These are phyloP conservation scores for Drosophila pectinifera DNA, from an alignment of 1,140 invertebrate species.

Conservation along the genomic window DNA sequence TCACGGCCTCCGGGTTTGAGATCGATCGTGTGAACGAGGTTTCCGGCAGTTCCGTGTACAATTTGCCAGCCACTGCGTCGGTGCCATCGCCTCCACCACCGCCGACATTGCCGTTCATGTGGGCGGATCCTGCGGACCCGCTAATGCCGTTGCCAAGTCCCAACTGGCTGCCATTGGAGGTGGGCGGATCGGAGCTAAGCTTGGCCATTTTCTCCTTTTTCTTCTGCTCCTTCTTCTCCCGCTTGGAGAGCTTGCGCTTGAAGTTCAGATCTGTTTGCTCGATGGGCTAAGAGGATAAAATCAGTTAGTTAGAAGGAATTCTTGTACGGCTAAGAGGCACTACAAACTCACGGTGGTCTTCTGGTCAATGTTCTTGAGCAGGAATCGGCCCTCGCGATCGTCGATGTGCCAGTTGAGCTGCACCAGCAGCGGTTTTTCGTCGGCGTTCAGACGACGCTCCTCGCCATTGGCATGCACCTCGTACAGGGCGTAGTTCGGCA, in stretches of 20 bases:
- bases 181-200: slow-evolving; percentile 91
- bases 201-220: slow-evolving; percentile 97
- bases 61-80: slow-evolving; percentile 93
- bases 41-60: slow-evolving; percentile 98
- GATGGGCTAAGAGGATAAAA: slow-evolving; percentile 61
- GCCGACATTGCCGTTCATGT: slow-evolving; percentile 65
- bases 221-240: slow-evolving; percentile 99
- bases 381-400: slow-evolving; percentile 98
- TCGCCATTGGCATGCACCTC: slow-evolving; percentile 99
- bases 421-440: slow-evolving; percentile 98
- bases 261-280: slow-evolving; percentile 86
- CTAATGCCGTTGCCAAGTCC: slow-evolving; percentile 82
- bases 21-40: slow-evolving; percentile 99
- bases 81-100: slow-evolving; percentile 44
- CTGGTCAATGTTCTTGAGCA: slow-evolving; percentile 95
- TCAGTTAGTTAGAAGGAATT: neutral
- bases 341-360: slow-evolving; percentile 88
- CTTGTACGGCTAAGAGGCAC: neutral
- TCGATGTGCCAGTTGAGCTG: slow-evolving; percentile 99
- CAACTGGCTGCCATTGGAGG: slow-evolving; percentile 62
- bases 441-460: slow-evolving; percentile 94
- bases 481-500: slow-evolving; percentile 97
- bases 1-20: slow-evolving; percentile 99
- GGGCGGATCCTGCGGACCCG: slow-evolving; percentile 59
- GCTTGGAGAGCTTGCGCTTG: slow-evolving; percentile 97